Base-by-base conservation (phyloP, 2,797 vertebrate species). In the Clarias platycephalus region DNA sequence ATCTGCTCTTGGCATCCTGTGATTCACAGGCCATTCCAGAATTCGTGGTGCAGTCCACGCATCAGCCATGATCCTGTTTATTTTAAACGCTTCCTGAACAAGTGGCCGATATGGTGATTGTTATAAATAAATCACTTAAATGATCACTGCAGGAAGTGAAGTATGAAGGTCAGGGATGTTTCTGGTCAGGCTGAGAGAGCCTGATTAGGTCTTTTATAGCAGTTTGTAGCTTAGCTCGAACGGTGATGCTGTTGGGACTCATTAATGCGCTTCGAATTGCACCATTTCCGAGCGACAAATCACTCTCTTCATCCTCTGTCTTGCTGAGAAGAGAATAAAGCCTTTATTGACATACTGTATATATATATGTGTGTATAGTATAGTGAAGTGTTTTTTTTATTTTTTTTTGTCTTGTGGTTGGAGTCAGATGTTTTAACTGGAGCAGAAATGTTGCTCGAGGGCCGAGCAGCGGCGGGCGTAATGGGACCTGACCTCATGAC, bases 111-210 rank as follows among this genome's bases (percentile, higher is more conserved):
- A 64, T 31, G 62, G 78, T 66, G 62, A 66, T 66, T 66, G 40
- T 80, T 80, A 49, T 64, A 80, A 64, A 80, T 64, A 79, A 63
- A 79, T 79, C 77, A 79, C 60, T 63, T 78, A 62, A 78, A 78
- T 40, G 57, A 62, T 44, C 37, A 63, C 16, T 4, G 53, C 49
- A 49, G 60, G 60, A 80, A 64, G 77, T 44, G 26, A 62, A 63
- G 60, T 63, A 64, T 26, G 26, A 28, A 28, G 37, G 34, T 20
- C 37, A 10, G 37, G 58, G 77, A 44, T 64, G 60, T 66, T 64
- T 49, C 12, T 53, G 62, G n/a, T 31, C 62, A 49, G 62, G n/a
- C 40, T 66, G 22, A n/a, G 57, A 40, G 37, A 9, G 40, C 28
- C 28, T 49, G 60, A 44, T 79, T 64, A 28, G 24, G 37, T 64